These are phyloP conservation scores for Simalia tracyae DNA, from an alignment of 2,797 vertebrate genomes.

Conservation along the genomic window DNA sequence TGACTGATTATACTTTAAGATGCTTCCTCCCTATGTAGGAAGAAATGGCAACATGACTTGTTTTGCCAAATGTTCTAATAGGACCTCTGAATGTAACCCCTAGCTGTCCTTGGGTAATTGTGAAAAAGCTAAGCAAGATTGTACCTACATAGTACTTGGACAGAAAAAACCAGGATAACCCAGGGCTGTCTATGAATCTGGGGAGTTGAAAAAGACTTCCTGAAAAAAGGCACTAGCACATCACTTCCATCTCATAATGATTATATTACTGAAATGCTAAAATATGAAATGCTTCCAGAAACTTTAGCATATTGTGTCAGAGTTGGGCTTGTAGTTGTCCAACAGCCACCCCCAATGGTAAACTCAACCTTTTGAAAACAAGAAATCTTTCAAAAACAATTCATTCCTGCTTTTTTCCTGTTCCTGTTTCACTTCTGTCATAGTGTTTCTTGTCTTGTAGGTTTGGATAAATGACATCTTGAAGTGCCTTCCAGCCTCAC, in stretches of 20 bases:
- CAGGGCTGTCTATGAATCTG: background rate
- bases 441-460: background rate
- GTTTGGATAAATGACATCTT: background rate
- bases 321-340: background rate
- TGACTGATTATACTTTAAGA: background rate
- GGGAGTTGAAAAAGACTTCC: no score
- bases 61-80: conserved; percentile 36
- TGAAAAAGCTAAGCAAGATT: background rate
- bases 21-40: background rate
- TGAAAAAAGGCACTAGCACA: no score
- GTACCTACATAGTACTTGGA: background rate
- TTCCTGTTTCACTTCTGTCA: background rate
- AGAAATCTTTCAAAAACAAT: background rate
- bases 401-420: fast-evolving
- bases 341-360: background rate
- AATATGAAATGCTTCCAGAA: background rate
- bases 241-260: no score
- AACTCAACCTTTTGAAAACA: background rate
- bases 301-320: background rate
- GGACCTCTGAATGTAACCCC: background rate
- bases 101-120: background rate
- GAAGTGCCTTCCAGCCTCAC: background rate
- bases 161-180: background rate
- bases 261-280: no score
- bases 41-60: conserved; percentile 11